Base-by-base conservation (phyloP, 2,888 invertebrate species). In the Drosophila mettleri region DNA sequence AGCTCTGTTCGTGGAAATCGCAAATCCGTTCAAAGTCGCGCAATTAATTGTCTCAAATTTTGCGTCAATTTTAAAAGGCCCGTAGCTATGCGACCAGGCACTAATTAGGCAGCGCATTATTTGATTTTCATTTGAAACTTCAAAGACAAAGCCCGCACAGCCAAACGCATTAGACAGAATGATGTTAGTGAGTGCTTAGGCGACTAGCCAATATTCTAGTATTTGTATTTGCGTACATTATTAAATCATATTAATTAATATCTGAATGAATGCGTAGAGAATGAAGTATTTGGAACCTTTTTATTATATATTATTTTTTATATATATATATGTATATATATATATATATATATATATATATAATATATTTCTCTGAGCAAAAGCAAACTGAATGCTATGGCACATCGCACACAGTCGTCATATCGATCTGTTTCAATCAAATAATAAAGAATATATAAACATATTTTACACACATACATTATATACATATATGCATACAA, bases 21-120 rank as follows among this genome's bases (percentile, higher is more conserved):
- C 22, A n/a, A 59, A 62, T 58, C 48, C n/a, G 20, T 43, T 38
- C 29, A 48, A n/a, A 33, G 27, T 20, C 43, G 43, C 27, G 29
- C 18, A 38, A 52, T 55, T 69, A 64, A 80, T 69, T 69, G 62
- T 49, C 46, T 48, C 20, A 48, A 60, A 71, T 46, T 41, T 14
- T 43, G 33, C 69, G 20, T 45, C 16, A 29, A 27, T 31, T 29
- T 38, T 14, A 16, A 53, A 43, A 16, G n/a, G 24, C 31, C 31
- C 29, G 7, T 29, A 39, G 53, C 38, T 20, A 18, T 49, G 14
- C 14, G 29, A 54, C 41, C 51, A 31, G 46, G 39, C 52, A 45
- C 69, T 78, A 78, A 79, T 79, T 75, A 63, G 72, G 49, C 64
- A 61, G 9, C 41, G 36, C 51, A 62, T 34, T 77, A 71, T 74